These are phyloP conservation scores for Emydoidea blandingii DNA, from an alignment of 2,797 vertebrate species.

Conservation along the genomic window DNA sequence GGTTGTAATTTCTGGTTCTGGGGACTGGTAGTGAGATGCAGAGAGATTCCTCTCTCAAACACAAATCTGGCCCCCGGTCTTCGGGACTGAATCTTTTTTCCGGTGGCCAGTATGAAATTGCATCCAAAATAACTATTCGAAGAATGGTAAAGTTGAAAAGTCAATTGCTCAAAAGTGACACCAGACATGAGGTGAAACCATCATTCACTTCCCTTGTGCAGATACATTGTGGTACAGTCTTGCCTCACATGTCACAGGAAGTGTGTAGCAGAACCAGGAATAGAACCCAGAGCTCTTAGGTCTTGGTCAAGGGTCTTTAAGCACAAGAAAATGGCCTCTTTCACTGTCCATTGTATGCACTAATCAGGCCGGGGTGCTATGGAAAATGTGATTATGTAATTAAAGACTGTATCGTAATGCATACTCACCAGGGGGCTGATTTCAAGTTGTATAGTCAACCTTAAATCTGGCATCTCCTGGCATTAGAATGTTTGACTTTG, in stretches of 20 bases:
- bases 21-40: background rate
- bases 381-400: background rate
- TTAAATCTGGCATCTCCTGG: background rate
- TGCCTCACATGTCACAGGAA: background rate
- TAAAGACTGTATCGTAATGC: background rate
- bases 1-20: background rate
- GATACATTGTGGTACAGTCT: background rate
- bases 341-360: background rate
- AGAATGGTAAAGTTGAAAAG: background rate
- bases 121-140: background rate
- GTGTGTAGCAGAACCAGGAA: background rate
- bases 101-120: background rate
- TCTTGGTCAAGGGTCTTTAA: background rate
- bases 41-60: background rate
- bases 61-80: background rate
- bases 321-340: background rate
- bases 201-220: background rate
- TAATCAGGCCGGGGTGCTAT: background rate
- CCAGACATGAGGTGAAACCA: background rate
- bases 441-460: background rate
- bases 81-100: background rate
- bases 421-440: background rate
- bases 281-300: background rate
- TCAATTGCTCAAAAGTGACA: background rate
- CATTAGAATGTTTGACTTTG: background rate